These are phyloP conservation scores for Macrobrachium nipponense DNA, from an alignment of 1,140 invertebrate species.

Conservation along the genomic window DNA sequence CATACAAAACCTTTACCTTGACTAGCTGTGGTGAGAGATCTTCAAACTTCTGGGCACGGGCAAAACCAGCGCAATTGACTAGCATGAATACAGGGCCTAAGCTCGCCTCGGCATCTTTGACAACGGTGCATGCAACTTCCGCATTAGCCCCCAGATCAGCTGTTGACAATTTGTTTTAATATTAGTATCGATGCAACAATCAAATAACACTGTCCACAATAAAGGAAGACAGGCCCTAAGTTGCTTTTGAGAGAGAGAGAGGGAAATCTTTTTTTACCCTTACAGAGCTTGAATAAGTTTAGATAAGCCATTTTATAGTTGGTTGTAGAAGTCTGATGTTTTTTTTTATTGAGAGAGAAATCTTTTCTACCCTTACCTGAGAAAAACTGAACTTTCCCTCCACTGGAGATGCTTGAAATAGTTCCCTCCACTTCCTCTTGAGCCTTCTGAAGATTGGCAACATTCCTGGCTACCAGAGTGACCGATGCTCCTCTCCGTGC, in stretches of 20 bases:
- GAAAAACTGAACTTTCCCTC: constrained; percentile 74
- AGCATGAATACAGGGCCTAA: constrained; percentile 87
- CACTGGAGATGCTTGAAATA: constrained; percentile 66
- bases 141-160: constrained; percentile 81
- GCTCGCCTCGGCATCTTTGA: constrained; percentile 75
- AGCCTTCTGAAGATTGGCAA: constrained; percentile 76
- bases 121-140: constrained; percentile 73
- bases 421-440: constrained; percentile 73
- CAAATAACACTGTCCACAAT: no score
- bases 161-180: constrained; percentile 27
- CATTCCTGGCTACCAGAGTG: constrained; percentile 87
- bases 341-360: no score
- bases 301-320: no score
- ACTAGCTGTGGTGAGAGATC: constrained; percentile 72
- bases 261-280: no score
- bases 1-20: constrained; percentile 26
- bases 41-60: constrained; percentile 80
- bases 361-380: no score
- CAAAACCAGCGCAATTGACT: constrained; percentile 89
- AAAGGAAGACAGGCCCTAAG: no score
- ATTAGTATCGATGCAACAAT: no score
- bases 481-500: constrained; percentile 83
- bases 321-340: no score
- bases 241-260: no score
- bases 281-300: no score